Percentiles rank a stretch among this genome's conserved stretches.
These are phyloP conservation scores for Kryptolebias ocellatus DNA, from an alignment of 2,797 vertebrate species.

Conservation along the genomic window DNA sequence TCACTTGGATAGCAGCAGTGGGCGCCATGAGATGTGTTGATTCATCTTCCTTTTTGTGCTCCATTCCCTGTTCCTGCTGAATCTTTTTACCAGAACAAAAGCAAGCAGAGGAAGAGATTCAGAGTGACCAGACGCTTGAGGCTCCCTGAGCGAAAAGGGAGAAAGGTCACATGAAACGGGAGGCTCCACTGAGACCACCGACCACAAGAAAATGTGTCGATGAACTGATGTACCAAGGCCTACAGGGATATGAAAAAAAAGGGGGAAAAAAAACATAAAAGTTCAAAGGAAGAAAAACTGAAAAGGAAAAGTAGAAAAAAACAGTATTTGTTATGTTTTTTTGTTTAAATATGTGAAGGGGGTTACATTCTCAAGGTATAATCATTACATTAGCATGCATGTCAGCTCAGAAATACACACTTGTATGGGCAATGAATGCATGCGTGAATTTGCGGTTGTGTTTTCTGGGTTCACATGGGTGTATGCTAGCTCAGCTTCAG, in stretches of 20 bases:
- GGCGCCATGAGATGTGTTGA: constrained; percentile 67
- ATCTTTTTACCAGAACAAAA: constrained; percentile 76
- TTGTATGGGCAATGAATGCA: constrained; percentile 6
- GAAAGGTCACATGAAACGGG: constrained; percentile 80
- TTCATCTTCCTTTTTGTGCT: constrained; percentile 69
- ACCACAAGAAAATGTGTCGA: constrained; percentile 71
- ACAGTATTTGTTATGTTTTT: constrained; percentile 6
- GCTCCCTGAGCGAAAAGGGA: constrained; percentile 58
- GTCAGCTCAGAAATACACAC: constrained; percentile 29
- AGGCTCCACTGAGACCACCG: constrained; percentile 72
- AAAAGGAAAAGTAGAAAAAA: constrained; percentile 26
- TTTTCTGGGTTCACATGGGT: constrained; percentile 1
- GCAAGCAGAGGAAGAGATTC: constrained; percentile 68
- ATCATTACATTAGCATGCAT: constrained; percentile 20
- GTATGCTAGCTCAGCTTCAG: constrained; percentile 14
- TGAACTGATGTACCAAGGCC: constrained; percentile 73
- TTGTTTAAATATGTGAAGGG: constrained; percentile 12
- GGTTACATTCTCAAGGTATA: constrained; percentile 25
- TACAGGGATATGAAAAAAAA: constrained; percentile 35
- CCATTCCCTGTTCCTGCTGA: constrained; percentile 53
- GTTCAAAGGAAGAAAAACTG: constrained; percentile 37
- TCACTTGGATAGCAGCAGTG: constrained; percentile 58
- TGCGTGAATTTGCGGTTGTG: constrained; percentile 14
- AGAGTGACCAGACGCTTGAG: constrained; percentile 76
- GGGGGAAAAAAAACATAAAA: constrained; percentile 47